These are phyloP conservation scores for Hermetia illucens DNA, from an alignment of 1,140 invertebrate species.

Conservation along the genomic window DNA sequence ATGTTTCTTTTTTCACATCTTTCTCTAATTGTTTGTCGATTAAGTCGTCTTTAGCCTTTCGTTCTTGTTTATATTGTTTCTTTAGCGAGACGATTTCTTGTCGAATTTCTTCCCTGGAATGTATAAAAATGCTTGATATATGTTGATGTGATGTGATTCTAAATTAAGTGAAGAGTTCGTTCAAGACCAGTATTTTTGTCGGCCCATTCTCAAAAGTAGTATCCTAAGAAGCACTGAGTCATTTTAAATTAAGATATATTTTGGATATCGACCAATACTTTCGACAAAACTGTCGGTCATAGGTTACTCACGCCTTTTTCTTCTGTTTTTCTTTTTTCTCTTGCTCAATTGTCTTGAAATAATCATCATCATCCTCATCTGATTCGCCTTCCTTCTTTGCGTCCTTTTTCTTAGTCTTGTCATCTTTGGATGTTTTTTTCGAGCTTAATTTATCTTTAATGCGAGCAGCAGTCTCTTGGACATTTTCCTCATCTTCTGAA, in stretches of 20 bases:
- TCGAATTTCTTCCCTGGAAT: conserved; percentile 54
- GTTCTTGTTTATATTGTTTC: conserved; percentile 50
- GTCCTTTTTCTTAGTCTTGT: conserved; percentile 21
- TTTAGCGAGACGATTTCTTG: conserved; percentile 62
- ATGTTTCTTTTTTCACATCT: conserved; percentile 20
- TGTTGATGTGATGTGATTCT: background rate
- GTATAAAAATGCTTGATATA: conserved; percentile 1
- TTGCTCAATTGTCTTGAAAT: conserved; percentile 18
- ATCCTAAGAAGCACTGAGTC: too few species aligned
- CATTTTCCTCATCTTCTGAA: conserved; percentile 9
- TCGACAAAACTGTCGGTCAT: too few species aligned
- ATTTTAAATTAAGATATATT: too few species aligned
- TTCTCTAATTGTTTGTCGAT: conserved; percentile 31
- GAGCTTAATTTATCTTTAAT: conserved; percentile 37
- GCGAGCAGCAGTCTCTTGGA: conserved; percentile 14
- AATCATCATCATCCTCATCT: conserved; percentile 52
- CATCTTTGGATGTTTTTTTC: conserved; percentile 16
- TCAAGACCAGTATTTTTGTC: too few species aligned
- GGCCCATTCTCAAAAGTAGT: too few species aligned
- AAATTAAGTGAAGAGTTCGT: too few species aligned
- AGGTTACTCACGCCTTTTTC: conserved; percentile 50
- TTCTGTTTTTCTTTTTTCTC: conserved; percentile 42
- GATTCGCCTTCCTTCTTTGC: conserved; percentile 47
- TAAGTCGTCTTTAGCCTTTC: conserved; percentile 34
- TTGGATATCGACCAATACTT: too few species aligned